Evolutionary conservation across 2,888 invertebrate genomes (phyloP).

Genomic region (Andrena bucephala): DNA sequence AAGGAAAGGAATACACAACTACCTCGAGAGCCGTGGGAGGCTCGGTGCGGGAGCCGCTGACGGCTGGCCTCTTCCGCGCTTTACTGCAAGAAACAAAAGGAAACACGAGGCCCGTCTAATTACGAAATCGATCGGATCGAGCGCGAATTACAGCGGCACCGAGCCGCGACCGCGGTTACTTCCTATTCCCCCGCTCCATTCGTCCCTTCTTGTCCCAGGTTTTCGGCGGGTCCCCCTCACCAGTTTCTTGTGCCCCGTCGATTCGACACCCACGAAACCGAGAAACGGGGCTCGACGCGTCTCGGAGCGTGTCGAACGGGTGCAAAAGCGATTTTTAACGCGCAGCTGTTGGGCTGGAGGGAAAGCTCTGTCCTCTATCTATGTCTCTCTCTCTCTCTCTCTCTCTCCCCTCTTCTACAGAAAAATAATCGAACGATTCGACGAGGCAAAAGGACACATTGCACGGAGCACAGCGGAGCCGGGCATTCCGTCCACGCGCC

Average conservation of each 20-base stretch:
- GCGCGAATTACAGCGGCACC: constrained; percentile 29
- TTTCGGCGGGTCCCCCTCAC: neutral
- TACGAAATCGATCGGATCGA: constrained; percentile 62
- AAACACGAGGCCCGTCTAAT: constrained; percentile 61
- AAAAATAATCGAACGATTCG: neutral
- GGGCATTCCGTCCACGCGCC: constrained; percentile 18
- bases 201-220: neutral
- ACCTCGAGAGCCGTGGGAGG: constrained; percentile 28
- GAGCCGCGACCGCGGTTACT: constrained; percentile 15
- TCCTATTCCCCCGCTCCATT: neutral
- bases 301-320: constrained; percentile 16
- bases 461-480: neutral
- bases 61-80: constrained; percentile 33
- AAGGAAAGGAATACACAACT: constrained; percentile 46
- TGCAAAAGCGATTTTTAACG: constrained; percentile 15
- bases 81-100: constrained; percentile 75
- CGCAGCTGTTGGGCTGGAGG: neutral
- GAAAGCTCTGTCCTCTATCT: neutral
- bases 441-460: neutral
- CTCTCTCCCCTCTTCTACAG: neutral
- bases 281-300: neutral
- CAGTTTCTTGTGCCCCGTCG: neutral
- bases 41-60: constrained; percentile 14
- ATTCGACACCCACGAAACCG: constrained; percentile 6
- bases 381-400: too few relatives aligned